Percentiles rank a stretch among this genome's conserved stretches.
Conservation (phyloP, 1,140 invertebrate genomes). For the Cydia splendana region DNA sequence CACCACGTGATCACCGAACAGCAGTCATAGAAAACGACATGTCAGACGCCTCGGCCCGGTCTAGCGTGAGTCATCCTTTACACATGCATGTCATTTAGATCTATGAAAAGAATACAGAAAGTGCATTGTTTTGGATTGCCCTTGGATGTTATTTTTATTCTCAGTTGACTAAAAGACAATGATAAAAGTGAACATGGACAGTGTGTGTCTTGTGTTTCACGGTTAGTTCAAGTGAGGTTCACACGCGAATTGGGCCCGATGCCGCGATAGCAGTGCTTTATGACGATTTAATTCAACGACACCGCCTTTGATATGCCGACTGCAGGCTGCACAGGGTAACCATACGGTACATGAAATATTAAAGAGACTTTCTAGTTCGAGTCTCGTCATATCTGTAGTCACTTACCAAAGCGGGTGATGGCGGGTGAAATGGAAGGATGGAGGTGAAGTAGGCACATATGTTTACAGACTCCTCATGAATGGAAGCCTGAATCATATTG, state of each 20-base stretch:
- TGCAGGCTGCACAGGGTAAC: constrained; percentile 43
- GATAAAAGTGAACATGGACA: background rate
- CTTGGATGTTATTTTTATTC: background rate
- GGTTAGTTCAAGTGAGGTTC: constrained; percentile 4
- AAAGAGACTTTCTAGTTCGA: background rate
- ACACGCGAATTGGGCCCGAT: constrained; percentile 43
- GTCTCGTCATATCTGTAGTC: background rate
- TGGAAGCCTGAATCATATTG: too few species aligned
- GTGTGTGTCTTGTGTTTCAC: constrained; percentile 12
- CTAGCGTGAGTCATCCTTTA: too few species aligned
- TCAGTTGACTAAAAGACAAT: background rate
- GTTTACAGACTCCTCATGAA: too few species aligned
- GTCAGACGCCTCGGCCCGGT: too few species aligned
- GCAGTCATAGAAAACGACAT: too few species aligned
- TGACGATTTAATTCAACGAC: constrained; percentile 75
- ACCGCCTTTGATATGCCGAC: constrained; percentile 70
- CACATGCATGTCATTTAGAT: too few species aligned
- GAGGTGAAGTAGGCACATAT: too few species aligned
- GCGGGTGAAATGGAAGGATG: too few species aligned
- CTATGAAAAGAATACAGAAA: too few species aligned
- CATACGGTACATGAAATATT: constrained; percentile 30
- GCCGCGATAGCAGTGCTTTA: constrained; percentile 64
- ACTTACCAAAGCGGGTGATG: background rate
- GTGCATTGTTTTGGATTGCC: too few species aligned
- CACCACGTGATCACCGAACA: too few species aligned